Evolutionary conservation across 2,113 vertebrate genomes (phyloP), one percentile per base, ranked within the genome.

Genomic region (Bostrychus sinensis): DNA sequence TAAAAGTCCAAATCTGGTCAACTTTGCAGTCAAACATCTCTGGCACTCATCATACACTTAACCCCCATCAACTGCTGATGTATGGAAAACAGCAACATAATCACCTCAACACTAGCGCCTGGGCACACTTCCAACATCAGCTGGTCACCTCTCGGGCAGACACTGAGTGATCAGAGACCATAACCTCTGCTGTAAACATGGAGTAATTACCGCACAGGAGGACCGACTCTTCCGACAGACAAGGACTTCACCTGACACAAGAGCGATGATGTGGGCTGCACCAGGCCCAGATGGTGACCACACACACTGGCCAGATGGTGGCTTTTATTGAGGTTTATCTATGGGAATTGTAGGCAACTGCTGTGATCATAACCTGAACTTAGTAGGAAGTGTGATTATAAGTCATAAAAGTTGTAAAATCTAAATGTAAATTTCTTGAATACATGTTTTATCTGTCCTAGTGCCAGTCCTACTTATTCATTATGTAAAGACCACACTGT

Each of bases 131-230:
- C 75, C 71, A 17, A n/a, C 26, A 51, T 41, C 5, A 0, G 28
- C 43, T 36, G 56, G 50, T 72, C 59, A 72, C 56, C 55, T 63
- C 30, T 66, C 62, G 62, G 1, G 5, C 54, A 36, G 36, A 65
- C 48, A 36, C 45, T 13, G 51, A 54, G 48, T 25, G 53, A 72
- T 65, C 22, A 48, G 37, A 77, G 70, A 62, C 63, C 61, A 43
- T 63, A 45, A 57, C 68, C 45, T 54, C n/a, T 0, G 17, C 68
- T 55, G 62, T 64, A 70, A 76, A 81, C 75, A 81, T 54, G 57
- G 2, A 61, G 54, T 75, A 72, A 81, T 81, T 75, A 78, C 39
- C 59, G 68, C 72, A 48, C 38, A 53, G 41, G 46, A 72, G 62
- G 62, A 48, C 19, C 48, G 46, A 53, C 61, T 56, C 25, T 50